phyloP scores from a whole-genome alignment of 1,140 invertebrate genomes.

The Bombus ignitus region DNA sequence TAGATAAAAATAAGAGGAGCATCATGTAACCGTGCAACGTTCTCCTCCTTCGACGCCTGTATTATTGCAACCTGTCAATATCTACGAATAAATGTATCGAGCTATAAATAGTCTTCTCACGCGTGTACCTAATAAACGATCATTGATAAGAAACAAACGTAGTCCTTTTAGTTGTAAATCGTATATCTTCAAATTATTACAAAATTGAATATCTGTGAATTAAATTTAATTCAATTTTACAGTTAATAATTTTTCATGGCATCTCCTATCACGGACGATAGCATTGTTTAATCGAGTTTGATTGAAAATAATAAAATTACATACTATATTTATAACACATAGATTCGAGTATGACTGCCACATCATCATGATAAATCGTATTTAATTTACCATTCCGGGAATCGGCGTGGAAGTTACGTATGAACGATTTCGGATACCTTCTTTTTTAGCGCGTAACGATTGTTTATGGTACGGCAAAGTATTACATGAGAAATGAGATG shows the following conservation, averaged over 20 bases:
- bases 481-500: constrained; percentile 15
- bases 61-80: neutral
- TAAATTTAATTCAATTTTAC: neutral
- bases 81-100: neutral
- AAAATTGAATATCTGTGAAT: neutral
- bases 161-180: too few relatives aligned
- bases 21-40: neutral
- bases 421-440: neutral
- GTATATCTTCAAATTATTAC: neutral
- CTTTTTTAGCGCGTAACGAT: neutral
- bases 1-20: neutral
- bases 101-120: neutral
- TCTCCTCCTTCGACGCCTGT: neutral
- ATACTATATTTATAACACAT: too few relatives aligned
- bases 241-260: too few relatives aligned
- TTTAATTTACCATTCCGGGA: constrained; percentile 8
- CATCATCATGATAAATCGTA: neutral
- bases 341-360: too few relatives aligned
- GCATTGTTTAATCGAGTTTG: too few relatives aligned
- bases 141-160: neutral
- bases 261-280: too few relatives aligned
- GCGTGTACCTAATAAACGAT: neutral
- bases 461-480: constrained; percentile 3
- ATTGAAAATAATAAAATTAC: neutral
- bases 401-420: neutral